Base-by-base conservation (phyloP, 1,140 invertebrate genomes). In the Drosophila truncata region DNA sequence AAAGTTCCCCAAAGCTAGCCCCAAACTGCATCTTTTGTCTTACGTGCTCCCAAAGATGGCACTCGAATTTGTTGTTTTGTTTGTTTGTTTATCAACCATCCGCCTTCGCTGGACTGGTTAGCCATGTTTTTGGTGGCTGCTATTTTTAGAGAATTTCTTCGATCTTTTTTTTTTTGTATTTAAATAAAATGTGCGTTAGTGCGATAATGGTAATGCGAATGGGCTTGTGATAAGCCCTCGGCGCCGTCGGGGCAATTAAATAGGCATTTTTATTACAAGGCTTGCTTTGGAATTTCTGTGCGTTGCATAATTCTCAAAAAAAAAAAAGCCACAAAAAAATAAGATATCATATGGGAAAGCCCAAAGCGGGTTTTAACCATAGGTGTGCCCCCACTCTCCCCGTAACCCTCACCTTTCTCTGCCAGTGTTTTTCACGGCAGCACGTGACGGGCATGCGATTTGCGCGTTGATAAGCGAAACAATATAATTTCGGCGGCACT, bases 101-200 rank as follows among this genome's bases (percentile, higher is more conserved):
- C 67, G 50, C 50, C 64, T 71, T 57, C 67, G 65, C 27, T 16
- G 18, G 55, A 59, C 47, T 72, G 49, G 49, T 70, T 65, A 59
- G 42, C 37, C 66, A 59, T 69, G 65, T 69, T 63, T 54, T 54
- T 35, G 62, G 18, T 31, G 16, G 50, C 29, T 31, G 60, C 80
- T 87, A 87, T 87, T 88, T 88, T 81, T 87, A 90, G 80, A 86
- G 29, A 80, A 87, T 87, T 88, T 80, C 80, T 81, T 84, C 49
- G 64, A 14, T 20, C 2, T 23, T 16, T 18, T 13, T 18, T n/a
- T 14, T 18, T 23, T 29, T 20, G 16, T 42, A 88, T 87, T 87
- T 88, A 78, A 87, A 84, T 87, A 84, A 87, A 64, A 78, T 88
- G 80, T 83, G 75, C 80, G 66, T 78, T 82, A 74, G 60, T 27